Base-by-base conservation (phyloP, 1,140 invertebrate species). In the Drosophila sucinea region DNA sequence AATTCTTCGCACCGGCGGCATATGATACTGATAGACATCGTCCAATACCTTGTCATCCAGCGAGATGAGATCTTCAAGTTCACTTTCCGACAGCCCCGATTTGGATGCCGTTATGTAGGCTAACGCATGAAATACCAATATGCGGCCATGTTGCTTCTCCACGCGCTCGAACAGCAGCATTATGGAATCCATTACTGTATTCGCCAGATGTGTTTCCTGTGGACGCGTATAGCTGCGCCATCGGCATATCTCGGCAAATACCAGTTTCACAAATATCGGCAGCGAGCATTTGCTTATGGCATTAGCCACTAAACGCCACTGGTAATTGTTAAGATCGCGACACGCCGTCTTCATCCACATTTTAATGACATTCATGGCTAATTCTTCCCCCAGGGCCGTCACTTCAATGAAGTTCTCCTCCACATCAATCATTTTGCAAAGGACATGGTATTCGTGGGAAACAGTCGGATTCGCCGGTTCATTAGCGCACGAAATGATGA, bases 21-120 rank as follows among this genome's bases (percentile, higher is more conserved):
- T 94, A 94, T 99, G 98, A 91, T 99, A 99, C 91, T 99, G 98
- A 89, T 99, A 99, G 0, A 99, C 98, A 86, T 99, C 98, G 87
- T 99, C 98, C 51, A 99, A 92, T 1, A 98, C 96, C 91, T 96
- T 97, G 92, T 99, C 98, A 82, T 99, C 98, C 56, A 99, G 89
- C 0, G 98, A 98, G 72, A 99, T 98, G 6, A 98, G 93, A 93
- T 99, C 98, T 92, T 99, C 98, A 0, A 99, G 92, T 91, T 99
- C 98, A 0, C 97, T 97, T 92, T 99, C 98, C 0, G 97, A 98
- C 0, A 99, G 93, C 1, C 98, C 98, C 67, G 96, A 98, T 87
- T 97, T 96, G 0, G 97, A 96, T 25, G 97, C 97, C 7, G 98
- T 99, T 81, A 99, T 98, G 91, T 99, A 99, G 0, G 98, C 97